Conservation (phyloP, 2,113 vertebrate species). For the Mellivora capensis region DNA sequence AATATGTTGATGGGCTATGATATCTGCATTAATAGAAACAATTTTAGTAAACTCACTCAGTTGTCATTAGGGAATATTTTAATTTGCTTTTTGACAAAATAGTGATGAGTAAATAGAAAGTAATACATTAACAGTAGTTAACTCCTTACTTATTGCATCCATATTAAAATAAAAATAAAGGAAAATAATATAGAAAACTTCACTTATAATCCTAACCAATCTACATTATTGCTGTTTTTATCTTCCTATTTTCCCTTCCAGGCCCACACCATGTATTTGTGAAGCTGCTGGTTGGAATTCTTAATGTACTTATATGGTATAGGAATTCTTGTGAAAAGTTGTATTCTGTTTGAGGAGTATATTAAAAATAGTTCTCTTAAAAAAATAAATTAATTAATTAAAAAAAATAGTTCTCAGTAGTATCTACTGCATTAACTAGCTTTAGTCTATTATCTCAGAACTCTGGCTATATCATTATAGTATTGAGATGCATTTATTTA, state of each 20-base stretch:
- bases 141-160: not conserved
- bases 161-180: not conserved
- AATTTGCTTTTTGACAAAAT: conserved; percentile 31
- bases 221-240: not conserved
- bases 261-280: not conserved
- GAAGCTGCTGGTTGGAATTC: not conserved
- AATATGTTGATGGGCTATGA: not conserved
- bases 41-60: not conserved
- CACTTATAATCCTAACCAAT: not conserved
- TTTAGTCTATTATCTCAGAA: not conserved
- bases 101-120: not conserved
- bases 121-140: not conserved
- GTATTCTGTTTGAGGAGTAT: not conserved
- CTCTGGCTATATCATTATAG: not conserved
- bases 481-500: not conserved
- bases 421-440: not conserved
- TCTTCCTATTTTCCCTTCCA: not conserved
- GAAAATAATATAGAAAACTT: not conserved
- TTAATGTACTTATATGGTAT: not conserved
- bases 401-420: not conserved
- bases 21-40: not conserved
- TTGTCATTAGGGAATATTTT: not conserved
- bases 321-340: not conserved
- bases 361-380: not conserved
- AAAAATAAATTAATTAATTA: no score